Conservation (phyloP, 2,113 vertebrate species). For the Malurus cyaneus region DNA sequence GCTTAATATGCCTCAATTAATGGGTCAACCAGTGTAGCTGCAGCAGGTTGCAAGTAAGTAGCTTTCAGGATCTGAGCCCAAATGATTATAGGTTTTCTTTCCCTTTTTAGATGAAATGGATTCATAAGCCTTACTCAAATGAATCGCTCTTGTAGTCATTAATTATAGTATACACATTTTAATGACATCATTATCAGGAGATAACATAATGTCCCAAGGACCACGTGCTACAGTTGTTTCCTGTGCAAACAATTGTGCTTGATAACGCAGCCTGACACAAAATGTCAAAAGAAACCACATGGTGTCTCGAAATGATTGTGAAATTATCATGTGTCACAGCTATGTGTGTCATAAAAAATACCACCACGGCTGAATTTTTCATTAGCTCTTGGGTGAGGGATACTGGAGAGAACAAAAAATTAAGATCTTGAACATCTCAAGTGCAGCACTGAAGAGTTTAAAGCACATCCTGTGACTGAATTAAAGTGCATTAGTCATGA, state of each 20-base stretch:
- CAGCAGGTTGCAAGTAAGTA: conserved; percentile 50
- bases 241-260: conserved; percentile 66
- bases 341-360: conserved; percentile 50
- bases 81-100: conserved; percentile 63
- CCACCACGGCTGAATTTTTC: conserved; percentile 42
- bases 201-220: conserved; percentile 62
- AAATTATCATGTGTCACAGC: conserved; percentile 63
- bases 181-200: conserved; percentile 67
- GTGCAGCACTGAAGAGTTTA: background rate
- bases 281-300: conserved; percentile 62
- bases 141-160: conserved; percentile 56
- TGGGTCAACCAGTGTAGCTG: conserved; percentile 35
- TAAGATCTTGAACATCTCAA: conserved; percentile 10
- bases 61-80: conserved; percentile 56
- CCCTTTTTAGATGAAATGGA: conserved; percentile 60
- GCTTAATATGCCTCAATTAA: conserved; percentile 57
- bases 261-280: conserved; percentile 59
- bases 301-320: conserved; percentile 50
- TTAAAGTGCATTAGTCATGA: background rate
- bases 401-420: conserved; percentile 24
- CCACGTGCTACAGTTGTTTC: conserved; percentile 55
- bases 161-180: conserved; percentile 70
- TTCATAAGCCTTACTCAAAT: conserved; percentile 55
- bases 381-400: conserved; percentile 5
- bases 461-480: conserved; percentile 3